Evolutionary conservation across 2,888 invertebrate genomes (phyloP).

Genomic region (Plebejus argus): DNA sequence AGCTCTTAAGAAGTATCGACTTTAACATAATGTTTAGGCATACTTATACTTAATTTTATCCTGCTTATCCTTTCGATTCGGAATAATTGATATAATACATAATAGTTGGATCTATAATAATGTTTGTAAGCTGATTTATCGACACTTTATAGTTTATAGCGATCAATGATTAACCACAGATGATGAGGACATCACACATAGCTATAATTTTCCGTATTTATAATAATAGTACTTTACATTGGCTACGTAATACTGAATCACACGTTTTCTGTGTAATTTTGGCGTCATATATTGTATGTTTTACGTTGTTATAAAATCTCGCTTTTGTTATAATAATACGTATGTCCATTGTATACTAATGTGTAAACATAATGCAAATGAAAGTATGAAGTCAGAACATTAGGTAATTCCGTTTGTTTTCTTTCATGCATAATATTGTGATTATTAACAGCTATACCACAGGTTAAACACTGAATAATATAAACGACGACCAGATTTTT

Average conservation of each 20-base stretch:
- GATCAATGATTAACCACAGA: neutral
- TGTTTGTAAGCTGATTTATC: neutral
- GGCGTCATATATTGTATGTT: neutral
- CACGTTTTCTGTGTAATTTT: neutral
- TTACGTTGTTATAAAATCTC: slow-evolving; percentile 6
- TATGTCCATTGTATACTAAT: neutral
- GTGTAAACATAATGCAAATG: neutral
- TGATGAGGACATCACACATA: neutral
- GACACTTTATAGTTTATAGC: neutral
- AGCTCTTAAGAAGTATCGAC: too few species aligned
- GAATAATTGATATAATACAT: too few species aligned
- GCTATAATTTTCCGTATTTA: neutral
- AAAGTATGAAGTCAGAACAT: slow-evolving; percentile 1
- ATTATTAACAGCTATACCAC: neutral
- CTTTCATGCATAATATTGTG: neutral
- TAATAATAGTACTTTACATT: neutral
- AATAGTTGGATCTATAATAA: too few species aligned
- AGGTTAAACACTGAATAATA: neutral
- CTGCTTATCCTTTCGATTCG: too few species aligned
- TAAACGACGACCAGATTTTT: neutral
- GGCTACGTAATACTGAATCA: neutral
- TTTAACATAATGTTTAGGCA: too few species aligned
- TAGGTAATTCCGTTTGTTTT: neutral
- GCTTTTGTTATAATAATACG: neutral
- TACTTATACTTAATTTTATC: too few species aligned